phyloP scores from a whole-genome alignment of 2,113 vertebrate species.

The Phalacrocorax brasilianus region DNA sequence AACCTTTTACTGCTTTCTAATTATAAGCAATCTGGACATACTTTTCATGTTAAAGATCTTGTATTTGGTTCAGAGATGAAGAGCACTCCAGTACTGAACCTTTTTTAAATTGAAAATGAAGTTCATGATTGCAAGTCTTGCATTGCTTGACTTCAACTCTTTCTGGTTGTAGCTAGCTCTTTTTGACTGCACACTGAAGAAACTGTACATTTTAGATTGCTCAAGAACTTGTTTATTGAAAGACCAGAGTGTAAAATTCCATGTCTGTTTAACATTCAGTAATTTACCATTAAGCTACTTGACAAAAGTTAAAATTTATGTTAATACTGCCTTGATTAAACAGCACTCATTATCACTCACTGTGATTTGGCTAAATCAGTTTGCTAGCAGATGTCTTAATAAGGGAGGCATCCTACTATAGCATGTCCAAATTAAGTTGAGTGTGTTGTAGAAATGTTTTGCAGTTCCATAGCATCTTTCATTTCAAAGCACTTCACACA shows the following conservation, averaged over 20 bases:
- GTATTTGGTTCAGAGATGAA: background rate
- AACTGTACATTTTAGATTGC: background rate
- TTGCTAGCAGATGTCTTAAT: constrained; percentile 27
- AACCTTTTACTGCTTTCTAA: background rate
- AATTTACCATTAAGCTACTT: constrained; percentile 32
- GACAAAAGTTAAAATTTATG: constrained; percentile 47
- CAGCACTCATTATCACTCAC: background rate
- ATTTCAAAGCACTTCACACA: background rate
- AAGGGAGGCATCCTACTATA: background rate
- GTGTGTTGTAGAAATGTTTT: background rate
- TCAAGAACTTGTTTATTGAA: background rate
- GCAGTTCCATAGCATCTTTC: background rate
- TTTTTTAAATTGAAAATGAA: background rate
- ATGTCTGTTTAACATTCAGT: constrained; percentile 12
- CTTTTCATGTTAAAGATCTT: background rate
- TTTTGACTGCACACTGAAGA: background rate
- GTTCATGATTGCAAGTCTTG: background rate
- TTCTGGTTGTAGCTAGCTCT: background rate
- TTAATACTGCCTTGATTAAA: constrained; percentile 51
- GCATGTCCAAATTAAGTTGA: constrained; percentile 1
- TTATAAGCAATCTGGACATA: background rate
- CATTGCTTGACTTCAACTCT: background rate
- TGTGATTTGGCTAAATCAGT: constrained; percentile 21
- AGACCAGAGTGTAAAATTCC: background rate
- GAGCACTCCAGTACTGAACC: background rate